Percentiles rank a stretch among this genome's conserved stretches.
Evolutionary conservation across 2,888 invertebrate species (phyloP).

Genomic region (Lymantria monacha): DNA sequence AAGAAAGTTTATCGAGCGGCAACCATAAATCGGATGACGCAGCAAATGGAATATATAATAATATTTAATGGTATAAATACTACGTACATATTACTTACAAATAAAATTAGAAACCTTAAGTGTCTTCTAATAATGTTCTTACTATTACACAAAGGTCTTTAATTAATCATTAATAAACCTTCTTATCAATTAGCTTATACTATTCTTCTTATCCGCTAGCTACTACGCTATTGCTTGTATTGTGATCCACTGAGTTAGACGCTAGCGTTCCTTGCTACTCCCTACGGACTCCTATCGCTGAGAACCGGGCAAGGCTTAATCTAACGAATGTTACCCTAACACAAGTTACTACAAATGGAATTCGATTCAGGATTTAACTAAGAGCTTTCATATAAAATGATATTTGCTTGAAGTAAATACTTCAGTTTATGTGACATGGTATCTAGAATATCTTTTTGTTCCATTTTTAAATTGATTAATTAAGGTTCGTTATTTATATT

Average conservation of each 20-base stretch:
- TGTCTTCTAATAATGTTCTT: no score
- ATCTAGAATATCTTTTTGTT: not conserved
- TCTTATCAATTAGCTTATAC: no score
- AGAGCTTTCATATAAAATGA: slow-evolving; percentile 54
- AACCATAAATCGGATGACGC: no score
- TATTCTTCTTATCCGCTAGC: not conserved
- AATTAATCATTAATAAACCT: no score
- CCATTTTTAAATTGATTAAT: not conserved
- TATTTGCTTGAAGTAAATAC: slow-evolving; percentile 26
- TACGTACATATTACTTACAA: no score
- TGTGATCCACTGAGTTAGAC: slow-evolving; percentile 29
- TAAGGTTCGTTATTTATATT: no score
- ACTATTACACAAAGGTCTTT: no score
- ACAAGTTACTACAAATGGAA: slow-evolving; percentile 74
- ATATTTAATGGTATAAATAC: no score
- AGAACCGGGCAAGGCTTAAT: slow-evolving; percentile 67
- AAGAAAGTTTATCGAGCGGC: no score
- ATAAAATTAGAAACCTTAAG: no score
- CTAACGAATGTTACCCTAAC: slow-evolving; percentile 70
- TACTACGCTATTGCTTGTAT: slow-evolving; percentile 15
- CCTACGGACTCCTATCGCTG: slow-evolving; percentile 69
- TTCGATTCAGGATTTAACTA: slow-evolving; percentile 75
- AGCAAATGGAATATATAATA: no score
- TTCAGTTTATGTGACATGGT: slow-evolving; percentile 20
- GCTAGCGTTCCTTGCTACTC: slow-evolving; percentile 54